These are phyloP conservation scores for Zapus hudsonius DNA, from an alignment of 2,113 vertebrate species.

Conservation along the genomic window DNA sequence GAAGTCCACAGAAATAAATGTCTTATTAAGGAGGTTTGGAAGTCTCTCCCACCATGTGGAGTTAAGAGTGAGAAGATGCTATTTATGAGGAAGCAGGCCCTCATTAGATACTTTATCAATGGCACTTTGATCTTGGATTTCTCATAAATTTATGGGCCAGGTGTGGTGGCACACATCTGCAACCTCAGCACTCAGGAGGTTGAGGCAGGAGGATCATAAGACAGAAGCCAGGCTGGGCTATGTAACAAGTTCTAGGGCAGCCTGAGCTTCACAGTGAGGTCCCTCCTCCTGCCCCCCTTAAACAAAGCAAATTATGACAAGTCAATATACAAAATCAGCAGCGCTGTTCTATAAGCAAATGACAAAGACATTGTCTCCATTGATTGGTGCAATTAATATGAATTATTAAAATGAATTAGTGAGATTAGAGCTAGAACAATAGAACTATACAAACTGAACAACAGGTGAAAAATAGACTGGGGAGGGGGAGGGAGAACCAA, in stretches of 20 bases:
- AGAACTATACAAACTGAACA: background rate
- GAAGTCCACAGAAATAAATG: background rate
- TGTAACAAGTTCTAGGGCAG: too few species aligned
- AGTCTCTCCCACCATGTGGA: too few species aligned
- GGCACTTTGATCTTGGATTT: background rate
- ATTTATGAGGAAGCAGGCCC: too few species aligned
- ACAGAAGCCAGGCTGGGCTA: background rate
- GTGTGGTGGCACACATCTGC: background rate
- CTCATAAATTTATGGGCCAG: background rate
- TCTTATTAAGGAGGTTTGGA: too few species aligned
- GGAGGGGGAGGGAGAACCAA: background rate
- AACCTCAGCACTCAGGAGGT: background rate
- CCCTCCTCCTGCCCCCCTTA: too few species aligned
- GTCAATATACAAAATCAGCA: background rate
- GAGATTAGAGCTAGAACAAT: background rate
- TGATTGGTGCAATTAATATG: background rate
- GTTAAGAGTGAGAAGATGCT: too few species aligned
- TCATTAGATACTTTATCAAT: too few species aligned
- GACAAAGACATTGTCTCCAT: background rate
- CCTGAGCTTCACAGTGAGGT: too few species aligned
- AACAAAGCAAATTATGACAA: background rate
- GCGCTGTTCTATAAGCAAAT: background rate
- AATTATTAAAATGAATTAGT: background rate
- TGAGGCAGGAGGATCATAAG: background rate
- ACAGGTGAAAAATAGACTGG: background rate